Evolutionary conservation across 2,888 invertebrate species (phyloP), one percentile per base, ranked within the genome.

Genomic region (Rotaria socialis): DNA sequence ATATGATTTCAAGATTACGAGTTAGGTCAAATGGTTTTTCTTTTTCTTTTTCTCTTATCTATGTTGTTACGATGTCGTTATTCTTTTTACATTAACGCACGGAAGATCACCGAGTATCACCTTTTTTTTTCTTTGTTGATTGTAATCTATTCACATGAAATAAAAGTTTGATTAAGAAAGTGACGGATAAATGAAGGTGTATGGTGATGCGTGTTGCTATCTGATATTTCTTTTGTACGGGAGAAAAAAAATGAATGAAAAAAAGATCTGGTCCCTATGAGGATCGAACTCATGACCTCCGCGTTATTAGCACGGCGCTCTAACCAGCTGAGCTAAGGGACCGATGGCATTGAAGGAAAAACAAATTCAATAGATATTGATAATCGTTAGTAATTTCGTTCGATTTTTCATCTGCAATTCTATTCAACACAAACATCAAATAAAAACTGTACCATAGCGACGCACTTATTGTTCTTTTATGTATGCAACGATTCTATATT

Each of bases 221-320:
- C 24, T 58, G 52, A 47, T 11, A 47, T 7, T 52, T 52, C 55
- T 55, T 22, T 55, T 22, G 7, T 55, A 50, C 8, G 50, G 4
- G 50, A 50, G 14, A 14, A 50, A 50, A 8, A 14, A 50, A 8
- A 50, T 3, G 2, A 35, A 16, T 0, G 67, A 35, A 67, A 67
- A 35, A 67, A 67, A 67, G 27, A 19, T 35, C 19, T 67, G 67
- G 67, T 67, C 67, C 67, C 67, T 67, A 67, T 67, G 67, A 67
- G 67, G 67, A 67, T 67, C 67, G 67, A 67, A 67, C 67, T 67
- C 67, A 67, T 67, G 67, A 67, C 67, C 67, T 67, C 67, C 67
- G 67, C 67, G 67, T 67, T 67, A 67, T 67, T 67, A 67, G 67
- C 67, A 67, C 67, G 67, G 67, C 67, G 67, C 67, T 67, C 67